These are phyloP conservation scores for Ciconia nigra DNA, from an alignment of 2,797 vertebrate genomes.

Conservation along the genomic window DNA sequence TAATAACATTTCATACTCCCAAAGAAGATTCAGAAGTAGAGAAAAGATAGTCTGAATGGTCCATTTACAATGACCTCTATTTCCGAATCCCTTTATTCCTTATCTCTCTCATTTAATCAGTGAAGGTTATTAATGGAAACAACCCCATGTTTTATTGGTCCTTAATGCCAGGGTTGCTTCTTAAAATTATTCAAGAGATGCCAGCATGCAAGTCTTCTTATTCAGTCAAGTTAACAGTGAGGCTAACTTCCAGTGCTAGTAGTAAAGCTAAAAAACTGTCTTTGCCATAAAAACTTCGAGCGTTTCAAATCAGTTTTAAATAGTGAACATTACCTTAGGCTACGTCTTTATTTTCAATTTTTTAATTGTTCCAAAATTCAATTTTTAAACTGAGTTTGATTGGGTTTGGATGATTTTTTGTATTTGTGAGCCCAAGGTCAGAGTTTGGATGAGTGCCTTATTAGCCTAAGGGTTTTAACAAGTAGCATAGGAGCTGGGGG, in stretches of 20 bases:
- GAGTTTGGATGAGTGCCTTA: not conserved
- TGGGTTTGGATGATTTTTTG: not conserved
- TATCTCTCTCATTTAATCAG: not conserved
- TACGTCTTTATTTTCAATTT: not conserved
- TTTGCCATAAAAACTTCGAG: not conserved
- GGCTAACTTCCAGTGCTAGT: not conserved
- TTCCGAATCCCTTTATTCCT: not conserved
- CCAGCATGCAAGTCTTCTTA: not conserved
- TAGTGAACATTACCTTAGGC: not conserved
- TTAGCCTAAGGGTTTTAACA: conserved; percentile 1
- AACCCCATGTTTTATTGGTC: not conserved
- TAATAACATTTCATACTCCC: not conserved
- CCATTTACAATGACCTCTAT: not conserved
- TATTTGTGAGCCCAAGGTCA: not conserved
- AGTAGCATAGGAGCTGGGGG: not conserved
- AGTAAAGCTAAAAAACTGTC: not conserved
- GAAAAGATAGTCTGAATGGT: not conserved
- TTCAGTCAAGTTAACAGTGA: not conserved
- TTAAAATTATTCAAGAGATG: not conserved
- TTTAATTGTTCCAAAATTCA: conserved; percentile 27
- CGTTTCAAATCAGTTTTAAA: not conserved
- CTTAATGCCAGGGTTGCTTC: not conserved
- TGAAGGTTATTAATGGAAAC: not conserved
- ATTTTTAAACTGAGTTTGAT: not conserved
- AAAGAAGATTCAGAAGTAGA: not conserved